These are phyloP conservation scores for Tympanuchus pallidicinctus DNA, from an alignment of 2,113 vertebrate genomes.

Conservation along the genomic window DNA sequence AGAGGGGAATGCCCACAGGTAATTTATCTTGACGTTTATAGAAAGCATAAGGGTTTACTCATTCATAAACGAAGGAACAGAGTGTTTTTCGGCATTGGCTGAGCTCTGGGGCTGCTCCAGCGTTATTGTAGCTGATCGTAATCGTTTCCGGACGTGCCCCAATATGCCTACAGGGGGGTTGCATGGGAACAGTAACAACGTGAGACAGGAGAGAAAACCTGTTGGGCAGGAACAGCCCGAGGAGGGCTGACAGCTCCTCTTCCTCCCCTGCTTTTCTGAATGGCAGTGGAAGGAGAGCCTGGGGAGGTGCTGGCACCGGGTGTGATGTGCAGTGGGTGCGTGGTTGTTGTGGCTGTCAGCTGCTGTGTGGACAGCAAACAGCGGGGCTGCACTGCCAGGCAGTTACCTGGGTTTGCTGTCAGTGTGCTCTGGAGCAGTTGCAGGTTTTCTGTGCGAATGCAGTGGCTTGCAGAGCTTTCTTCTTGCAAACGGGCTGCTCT, in stretches of 20 bases:
- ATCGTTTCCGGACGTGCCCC: slow-evolving; percentile 73
- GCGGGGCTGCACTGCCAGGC: rapidly evolving
- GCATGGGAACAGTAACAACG: slow-evolving; percentile 40
- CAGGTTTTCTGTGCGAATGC: background rate
- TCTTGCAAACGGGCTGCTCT: background rate
- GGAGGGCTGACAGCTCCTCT: background rate
- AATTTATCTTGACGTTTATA: slow-evolving; percentile 59
- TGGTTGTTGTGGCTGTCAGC: background rate
- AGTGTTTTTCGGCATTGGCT: slow-evolving; percentile 14
- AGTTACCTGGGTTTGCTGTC: background rate
- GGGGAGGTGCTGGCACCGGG: background rate
- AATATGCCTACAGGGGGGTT: slow-evolving; percentile 40
- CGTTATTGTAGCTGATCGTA: slow-evolving; percentile 45
- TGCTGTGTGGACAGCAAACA: background rate
- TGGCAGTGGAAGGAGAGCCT: background rate
- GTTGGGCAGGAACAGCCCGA: background rate
- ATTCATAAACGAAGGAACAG: slow-evolving; percentile 53
- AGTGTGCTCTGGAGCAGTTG: background rate
- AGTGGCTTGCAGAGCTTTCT: background rate
- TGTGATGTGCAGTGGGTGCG: background rate
- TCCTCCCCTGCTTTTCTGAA: background rate
- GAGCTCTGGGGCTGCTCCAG: slow-evolving; percentile 38
- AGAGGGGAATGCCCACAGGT: slow-evolving; percentile 40
- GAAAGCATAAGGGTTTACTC: slow-evolving; percentile 65
- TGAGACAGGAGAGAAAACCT: slow-evolving; percentile 20